Conservation (phyloP, 64 coral and sea anemone species). For the Montipora capricornis region DNA sequence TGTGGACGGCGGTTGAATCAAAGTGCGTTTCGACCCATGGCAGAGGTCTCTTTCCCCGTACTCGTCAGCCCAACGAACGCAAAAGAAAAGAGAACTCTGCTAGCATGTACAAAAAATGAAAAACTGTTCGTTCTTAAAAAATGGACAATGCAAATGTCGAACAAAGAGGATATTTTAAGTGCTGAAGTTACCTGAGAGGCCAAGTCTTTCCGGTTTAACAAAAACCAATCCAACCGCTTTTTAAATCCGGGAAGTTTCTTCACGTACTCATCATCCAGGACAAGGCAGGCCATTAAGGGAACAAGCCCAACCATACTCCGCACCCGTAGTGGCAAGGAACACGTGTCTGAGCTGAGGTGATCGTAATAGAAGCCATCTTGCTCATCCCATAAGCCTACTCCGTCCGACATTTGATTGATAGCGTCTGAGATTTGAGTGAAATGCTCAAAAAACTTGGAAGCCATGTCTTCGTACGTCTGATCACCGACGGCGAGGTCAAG, state of each 20-base stretch:
- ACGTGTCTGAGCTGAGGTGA: conserved; percentile 65
- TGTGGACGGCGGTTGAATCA: no score
- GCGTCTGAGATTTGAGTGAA: conserved; percentile 95
- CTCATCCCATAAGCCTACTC: conserved; percentile 86
- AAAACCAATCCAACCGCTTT: conserved; percentile 90
- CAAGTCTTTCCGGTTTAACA: conserved; percentile 84
- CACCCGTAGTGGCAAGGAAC: conserved; percentile 74
- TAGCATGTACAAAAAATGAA: no score
- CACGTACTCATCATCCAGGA: conserved; percentile 87
- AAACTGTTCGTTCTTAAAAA: not conserved
- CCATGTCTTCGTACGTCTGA: conserved; percentile 93
- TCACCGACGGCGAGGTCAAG: conserved; percentile 83
- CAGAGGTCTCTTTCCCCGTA: no score
- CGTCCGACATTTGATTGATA: conserved; percentile 96
- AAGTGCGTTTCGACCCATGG: no score
- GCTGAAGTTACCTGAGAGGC: conserved; percentile 69
- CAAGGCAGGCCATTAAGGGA: conserved; percentile 82
- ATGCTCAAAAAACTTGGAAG: conserved; percentile 97
- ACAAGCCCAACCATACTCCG: conserved; percentile 90
- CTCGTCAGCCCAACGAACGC: no score
- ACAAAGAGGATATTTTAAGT: not conserved
- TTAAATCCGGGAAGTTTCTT: conserved; percentile 86
- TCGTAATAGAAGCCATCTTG: conserved; percentile 95
- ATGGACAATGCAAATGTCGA: not conserved
- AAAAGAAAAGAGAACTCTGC: no score